Evolutionary conservation across 2,888 invertebrate species (phyloP).

Genomic region (Drosophila cracens): DNA sequence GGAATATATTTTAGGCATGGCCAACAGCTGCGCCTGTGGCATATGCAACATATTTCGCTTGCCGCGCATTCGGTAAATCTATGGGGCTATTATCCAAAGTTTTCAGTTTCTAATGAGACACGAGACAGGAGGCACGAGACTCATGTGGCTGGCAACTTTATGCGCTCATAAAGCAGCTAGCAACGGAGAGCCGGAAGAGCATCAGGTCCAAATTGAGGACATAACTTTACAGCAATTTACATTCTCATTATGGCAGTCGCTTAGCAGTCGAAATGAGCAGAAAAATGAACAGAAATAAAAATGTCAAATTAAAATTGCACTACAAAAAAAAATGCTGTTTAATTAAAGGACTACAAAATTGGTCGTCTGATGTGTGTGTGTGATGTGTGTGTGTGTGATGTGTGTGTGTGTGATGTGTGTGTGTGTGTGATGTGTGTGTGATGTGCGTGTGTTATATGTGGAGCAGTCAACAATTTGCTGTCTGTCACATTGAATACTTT

Average conservation of each 20-base stretch:
- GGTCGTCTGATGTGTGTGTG: conserved; percentile 5
- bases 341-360: conserved; percentile 60
- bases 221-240: conserved; percentile 76
- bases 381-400: background rate
- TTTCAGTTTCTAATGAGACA: conserved; percentile 60
- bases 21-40: conserved; percentile 60
- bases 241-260: conserved; percentile 72
- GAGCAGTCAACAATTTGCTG: conserved; percentile 37
- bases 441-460: conserved; percentile 24
- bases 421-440: too few relatives aligned
- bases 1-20: conserved; percentile 15
- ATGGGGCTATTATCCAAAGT: conserved; percentile 53
- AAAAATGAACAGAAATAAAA: conserved; percentile 26
- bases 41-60: conserved; percentile 41
- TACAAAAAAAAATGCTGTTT: conserved; percentile 48
- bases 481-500: conserved; percentile 46
- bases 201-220: conserved; percentile 61
- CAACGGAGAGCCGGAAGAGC: conserved; percentile 20
- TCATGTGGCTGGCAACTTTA: conserved; percentile 72
- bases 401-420: background rate
- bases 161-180: conserved; percentile 66
- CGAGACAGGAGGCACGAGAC: conserved; percentile 24
- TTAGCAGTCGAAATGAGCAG: conserved; percentile 41
- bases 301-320: conserved; percentile 43
- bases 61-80: conserved; percentile 59